Base-by-base conservation (phyloP, 2,797 vertebrate species). In the Benthosema pterotum region DNA sequence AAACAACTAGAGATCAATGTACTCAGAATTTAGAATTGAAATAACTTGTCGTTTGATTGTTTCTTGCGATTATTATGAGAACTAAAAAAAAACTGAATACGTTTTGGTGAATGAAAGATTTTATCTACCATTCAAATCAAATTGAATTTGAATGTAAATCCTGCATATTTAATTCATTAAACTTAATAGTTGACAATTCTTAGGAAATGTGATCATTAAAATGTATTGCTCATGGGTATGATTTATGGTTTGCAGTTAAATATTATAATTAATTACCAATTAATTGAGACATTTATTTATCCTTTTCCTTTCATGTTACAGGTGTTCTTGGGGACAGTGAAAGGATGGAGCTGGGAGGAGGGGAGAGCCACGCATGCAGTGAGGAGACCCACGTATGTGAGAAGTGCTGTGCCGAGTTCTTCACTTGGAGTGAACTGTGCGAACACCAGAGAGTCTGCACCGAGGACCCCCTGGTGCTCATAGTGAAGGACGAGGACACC, bases 401-500 rank as follows among this genome's bases (percentile, higher is more conserved):
- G 71, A 93, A 87, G 80, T 98, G 96, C 89, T 98, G 95, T 0
- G 96, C 94, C 0, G 96, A 99, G 86, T 98, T 98, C 91, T 95
- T 96, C 91, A 91, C 92, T 70, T 95, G 94, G 96, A 78, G 93
- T 0, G 94, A 98, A 79, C 92, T 99, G 83, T 83, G 93, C 71
- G 92, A 91, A 60, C 97, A 99, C 82, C 95, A 93, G 82, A 91
- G 83, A 70, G 87, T 71, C 75, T 98, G 97, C 88, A 91, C 90
- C 1, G 93, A 96, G 82, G 93, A 94, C 74, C 93, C 94, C 0
- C 78, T 89, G 75, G 95, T 98, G 85, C 81, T 97, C 69, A 95
- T 97, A 2, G 92, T 96, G 28, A 93, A 90, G 0, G 96, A 96
- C 64, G 90, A 92, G 83, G 90, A 92, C 71, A 83, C 89, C 32